Conservation (phyloP, 1,140 invertebrate genomes). For the Steinernema khuongi region DNA sequence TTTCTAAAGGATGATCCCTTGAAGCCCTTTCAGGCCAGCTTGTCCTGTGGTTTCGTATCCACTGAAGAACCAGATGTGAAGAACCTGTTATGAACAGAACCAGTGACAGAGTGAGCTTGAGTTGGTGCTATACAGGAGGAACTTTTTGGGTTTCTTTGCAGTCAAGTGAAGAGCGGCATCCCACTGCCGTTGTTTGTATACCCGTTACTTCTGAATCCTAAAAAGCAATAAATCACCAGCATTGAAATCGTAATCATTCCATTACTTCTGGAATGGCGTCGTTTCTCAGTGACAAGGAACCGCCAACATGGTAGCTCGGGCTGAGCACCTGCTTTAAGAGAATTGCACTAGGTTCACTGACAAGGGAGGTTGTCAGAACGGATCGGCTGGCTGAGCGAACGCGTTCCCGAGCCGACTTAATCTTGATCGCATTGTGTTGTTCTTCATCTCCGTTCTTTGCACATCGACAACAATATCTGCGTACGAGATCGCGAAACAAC, state of each 20-base stretch:
- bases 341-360: neutral
- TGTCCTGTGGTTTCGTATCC: too few relatives aligned
- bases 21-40: too few relatives aligned
- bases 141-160: too few relatives aligned
- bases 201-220: neutral
- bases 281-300: neutral
- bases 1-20: too few relatives aligned
- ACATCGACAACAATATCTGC: neutral
- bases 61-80: too few relatives aligned
- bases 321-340: neutral
- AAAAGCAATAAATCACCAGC: neutral
- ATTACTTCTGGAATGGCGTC: neutral
- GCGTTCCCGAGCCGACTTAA: neutral
- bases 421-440: neutral
- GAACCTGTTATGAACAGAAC: too few relatives aligned
- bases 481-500: neutral
- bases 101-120: too few relatives aligned
- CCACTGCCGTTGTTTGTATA: neutral
- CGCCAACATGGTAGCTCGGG: neutral
- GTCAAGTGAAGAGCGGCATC: too few relatives aligned
- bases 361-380: neutral
- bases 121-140: too few relatives aligned
- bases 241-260: neutral
- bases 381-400: constrained; percentile 1
- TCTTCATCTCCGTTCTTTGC: neutral